Conservation (phyloP, 2,113 vertebrate genomes). For the Procavia capensis region DNA sequence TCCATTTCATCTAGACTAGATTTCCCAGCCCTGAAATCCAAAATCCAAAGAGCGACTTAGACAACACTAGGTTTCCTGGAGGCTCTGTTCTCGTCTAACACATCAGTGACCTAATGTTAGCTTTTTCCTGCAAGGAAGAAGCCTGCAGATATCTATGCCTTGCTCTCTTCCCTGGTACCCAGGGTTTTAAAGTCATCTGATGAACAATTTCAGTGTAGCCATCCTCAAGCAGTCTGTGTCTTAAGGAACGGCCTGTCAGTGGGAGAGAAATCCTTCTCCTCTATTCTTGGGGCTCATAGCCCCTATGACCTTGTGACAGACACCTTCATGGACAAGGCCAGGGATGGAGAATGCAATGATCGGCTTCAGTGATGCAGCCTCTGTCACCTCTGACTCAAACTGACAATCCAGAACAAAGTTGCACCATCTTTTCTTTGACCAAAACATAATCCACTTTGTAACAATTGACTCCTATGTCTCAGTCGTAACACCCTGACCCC, state of each 20-base stretch:
- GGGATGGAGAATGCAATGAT: not conserved
- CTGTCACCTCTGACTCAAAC: not conserved
- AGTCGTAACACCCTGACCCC: not conserved
- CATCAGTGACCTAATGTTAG: not conserved
- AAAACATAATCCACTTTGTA: not conserved
- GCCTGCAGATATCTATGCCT: slow-evolving; percentile 17
- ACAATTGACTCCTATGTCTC: not conserved
- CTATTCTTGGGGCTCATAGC: not conserved
- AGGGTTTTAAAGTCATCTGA: not conserved
- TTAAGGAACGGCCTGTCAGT: not conserved
- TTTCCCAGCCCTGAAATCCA: slow-evolving; percentile 23
- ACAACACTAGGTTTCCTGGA: slow-evolving; percentile 47
- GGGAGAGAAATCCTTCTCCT: not conserved
- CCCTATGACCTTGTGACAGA: not conserved
- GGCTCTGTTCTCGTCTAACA: slow-evolving; percentile 35
- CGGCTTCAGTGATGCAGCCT: not conserved
- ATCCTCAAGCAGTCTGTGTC: not conserved
- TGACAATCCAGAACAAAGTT: not conserved
- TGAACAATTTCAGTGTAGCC: not conserved
- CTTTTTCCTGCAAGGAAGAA: not conserved
- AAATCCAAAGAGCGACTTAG: slow-evolving; percentile 61
- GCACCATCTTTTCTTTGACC: not conserved
- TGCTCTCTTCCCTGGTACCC: not conserved
- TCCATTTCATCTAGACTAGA: slow-evolving; percentile 44
- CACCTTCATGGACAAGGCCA: not conserved